A percentile compares a stretch with the other conserved stretches of the same genome.
These are phyloP conservation scores for Porites australiensis DNA, from an alignment of 64 coral and sea anemone species.

Conservation along the genomic window DNA sequence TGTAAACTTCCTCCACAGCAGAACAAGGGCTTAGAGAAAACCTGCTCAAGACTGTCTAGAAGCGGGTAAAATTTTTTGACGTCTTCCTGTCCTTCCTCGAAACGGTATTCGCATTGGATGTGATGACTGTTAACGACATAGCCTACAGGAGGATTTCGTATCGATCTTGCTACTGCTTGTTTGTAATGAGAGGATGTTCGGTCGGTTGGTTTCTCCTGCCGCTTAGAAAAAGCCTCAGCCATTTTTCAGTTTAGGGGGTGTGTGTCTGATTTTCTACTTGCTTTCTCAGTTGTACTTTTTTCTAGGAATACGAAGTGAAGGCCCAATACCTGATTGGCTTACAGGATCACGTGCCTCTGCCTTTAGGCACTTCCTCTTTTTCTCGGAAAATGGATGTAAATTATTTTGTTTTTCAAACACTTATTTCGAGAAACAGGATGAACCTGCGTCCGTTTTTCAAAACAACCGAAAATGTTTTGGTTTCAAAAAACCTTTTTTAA, in stretches of 20 bases:
- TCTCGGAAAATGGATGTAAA: too few relatives aligned
- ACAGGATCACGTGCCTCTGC: too few relatives aligned
- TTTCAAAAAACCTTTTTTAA: too few relatives aligned
- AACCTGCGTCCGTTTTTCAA: too few relatives aligned
- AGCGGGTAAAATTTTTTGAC: conserved; percentile 1
- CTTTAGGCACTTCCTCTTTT: too few relatives aligned
- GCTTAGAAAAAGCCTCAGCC: conserved; percentile 30
- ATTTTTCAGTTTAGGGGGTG: background rate
- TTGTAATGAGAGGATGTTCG: background rate
- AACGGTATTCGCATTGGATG: background rate
- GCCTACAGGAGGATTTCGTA: conserved; percentile 21
- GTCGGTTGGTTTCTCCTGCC: background rate
- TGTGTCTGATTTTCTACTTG: too few relatives aligned
- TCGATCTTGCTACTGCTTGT: conserved; percentile 26
- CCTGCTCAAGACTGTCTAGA: conserved; percentile 19
- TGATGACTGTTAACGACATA: conserved; percentile 50
- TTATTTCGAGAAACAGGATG: too few relatives aligned
- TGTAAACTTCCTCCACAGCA: conserved; percentile 52
- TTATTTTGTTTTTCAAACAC: too few relatives aligned
- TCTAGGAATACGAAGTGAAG: background rate
- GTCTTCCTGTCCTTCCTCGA: background rate
- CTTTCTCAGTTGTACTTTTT: background rate
- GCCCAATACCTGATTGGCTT: background rate
- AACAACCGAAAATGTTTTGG: too few relatives aligned
- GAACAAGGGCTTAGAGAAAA: conserved; percentile 43